These are phyloP conservation scores for Aradophagus sp. DNA, from an alignment of 1,140 invertebrate genomes.

Conservation along the genomic window DNA sequence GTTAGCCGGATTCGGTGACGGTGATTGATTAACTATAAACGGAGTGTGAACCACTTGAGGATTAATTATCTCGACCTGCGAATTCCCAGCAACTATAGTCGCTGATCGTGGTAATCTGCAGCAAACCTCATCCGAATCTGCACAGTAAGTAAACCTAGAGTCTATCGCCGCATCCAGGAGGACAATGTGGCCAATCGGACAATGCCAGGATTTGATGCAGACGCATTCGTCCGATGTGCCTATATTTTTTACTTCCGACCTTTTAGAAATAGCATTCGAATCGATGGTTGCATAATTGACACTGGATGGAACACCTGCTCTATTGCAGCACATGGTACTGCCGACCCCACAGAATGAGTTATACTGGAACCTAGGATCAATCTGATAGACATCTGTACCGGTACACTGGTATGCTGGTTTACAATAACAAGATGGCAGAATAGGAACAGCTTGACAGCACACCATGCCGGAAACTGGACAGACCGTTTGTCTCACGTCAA, in stretches of 20 bases:
- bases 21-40: slow-evolving; percentile 17
- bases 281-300: not conserved
- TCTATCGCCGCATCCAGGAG: slow-evolving; percentile 60
- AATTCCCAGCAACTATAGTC: not conserved
- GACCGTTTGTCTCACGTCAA: slow-evolving; percentile 61
- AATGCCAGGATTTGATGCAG: slow-evolving; percentile 61
- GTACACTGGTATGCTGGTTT: slow-evolving; percentile 26
- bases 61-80: slow-evolving; percentile 7
- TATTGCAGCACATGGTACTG: slow-evolving; percentile 57
- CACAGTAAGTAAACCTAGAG: slow-evolving; percentile 64
- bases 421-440: slow-evolving; percentile 31
- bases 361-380: slow-evolving; percentile 30
- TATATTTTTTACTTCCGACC: slow-evolving; percentile 37
- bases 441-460: slow-evolving; percentile 18
- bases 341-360: slow-evolving; percentile 14
- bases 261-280: not conserved
- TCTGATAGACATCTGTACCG: slow-evolving; percentile 18
- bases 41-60: slow-evolving; percentile 6
- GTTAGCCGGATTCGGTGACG: not conserved
- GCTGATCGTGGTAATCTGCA: slow-evolving; percentile 47
- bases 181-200: slow-evolving; percentile 53
- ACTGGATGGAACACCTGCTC: slow-evolving; percentile 3
- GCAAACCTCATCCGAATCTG: slow-evolving; percentile 61
- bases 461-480: slow-evolving; percentile 11
- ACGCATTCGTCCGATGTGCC: slow-evolving; percentile 64